Conservation (phyloP, 2,113 vertebrate species). For the Phyllopteryx taeniolatus region DNA sequence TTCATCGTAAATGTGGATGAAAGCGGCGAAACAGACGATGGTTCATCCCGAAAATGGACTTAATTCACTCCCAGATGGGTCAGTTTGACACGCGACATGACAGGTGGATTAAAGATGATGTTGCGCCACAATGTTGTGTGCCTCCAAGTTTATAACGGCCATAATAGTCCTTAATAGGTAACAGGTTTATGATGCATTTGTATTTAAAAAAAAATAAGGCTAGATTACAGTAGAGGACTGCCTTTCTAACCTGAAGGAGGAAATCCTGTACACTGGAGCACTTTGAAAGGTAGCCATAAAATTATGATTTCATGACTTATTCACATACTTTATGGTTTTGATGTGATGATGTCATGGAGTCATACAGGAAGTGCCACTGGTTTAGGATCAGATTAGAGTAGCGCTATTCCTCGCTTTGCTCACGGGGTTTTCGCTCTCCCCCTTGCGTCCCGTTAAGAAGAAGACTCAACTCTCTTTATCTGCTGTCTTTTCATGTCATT, state of each 20-base stretch:
- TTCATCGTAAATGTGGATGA: too few species aligned
- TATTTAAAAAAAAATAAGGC: neutral
- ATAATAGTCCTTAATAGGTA: neutral
- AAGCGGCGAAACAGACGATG: too few species aligned
- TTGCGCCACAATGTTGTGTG: neutral
- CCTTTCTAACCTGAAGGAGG: neutral
- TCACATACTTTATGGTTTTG: neutral
- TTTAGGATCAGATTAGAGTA: neutral
- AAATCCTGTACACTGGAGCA: neutral
- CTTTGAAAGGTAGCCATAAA: neutral
- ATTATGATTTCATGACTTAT: slow-evolving; percentile 12
- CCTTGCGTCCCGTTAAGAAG: slow-evolving; percentile 14
- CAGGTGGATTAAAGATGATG: neutral
- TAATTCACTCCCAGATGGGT: neutral
- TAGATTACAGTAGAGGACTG: neutral
- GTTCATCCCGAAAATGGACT: neutral
- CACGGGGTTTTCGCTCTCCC: slow-evolving; percentile 10
- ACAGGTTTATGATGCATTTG: neutral
- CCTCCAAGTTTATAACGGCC: neutral
- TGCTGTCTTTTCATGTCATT: slow-evolving; percentile 25
- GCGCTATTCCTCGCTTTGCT: neutral
- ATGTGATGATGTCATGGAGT: neutral
- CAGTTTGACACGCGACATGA: neutral
- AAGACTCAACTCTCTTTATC: slow-evolving; percentile 44
- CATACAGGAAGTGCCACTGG: neutral